Evolutionary conservation across 2,888 invertebrate genomes (phyloP).

Genomic region (Cordilura impudica): DNA sequence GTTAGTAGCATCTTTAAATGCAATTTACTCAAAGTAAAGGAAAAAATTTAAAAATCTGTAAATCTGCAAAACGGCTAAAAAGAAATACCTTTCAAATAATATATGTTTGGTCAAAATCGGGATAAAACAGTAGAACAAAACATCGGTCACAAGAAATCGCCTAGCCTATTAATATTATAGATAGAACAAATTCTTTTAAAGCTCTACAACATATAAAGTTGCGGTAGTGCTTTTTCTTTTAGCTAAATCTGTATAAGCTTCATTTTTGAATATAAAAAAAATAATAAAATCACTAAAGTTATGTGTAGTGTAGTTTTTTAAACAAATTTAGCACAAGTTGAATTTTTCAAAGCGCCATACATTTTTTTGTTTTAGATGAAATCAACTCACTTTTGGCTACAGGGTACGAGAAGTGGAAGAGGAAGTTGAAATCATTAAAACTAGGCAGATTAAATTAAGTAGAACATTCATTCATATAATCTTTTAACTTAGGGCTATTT

Average conservation of each 20-base stretch:
- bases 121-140: no score
- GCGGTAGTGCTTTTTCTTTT: background rate
- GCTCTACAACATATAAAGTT: background rate
- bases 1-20: no score
- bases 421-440: constrained; percentile 30
- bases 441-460: constrained; percentile 58
- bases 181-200: background rate
- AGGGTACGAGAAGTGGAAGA: constrained; percentile 9
- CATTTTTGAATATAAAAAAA: constrained; percentile 2
- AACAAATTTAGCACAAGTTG: constrained; percentile 57
- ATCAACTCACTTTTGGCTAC: background rate
- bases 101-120: no score
- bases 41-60: no score
- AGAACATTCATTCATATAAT: constrained; percentile 36
- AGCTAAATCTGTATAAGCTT: constrained; percentile 17
- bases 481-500: constrained; percentile 24
- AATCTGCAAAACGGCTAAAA: no score
- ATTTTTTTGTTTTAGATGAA: constrained; percentile 18
- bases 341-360: constrained; percentile 51
- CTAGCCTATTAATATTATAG: constrained; percentile 1
- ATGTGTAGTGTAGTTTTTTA: constrained; percentile 38
- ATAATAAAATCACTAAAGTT: background rate
- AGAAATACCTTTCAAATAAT: no score
- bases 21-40: no score
- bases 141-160: no score